Conservation (phyloP, 2,797 vertebrate species). For the Aplochiton taeniatus region DNA sequence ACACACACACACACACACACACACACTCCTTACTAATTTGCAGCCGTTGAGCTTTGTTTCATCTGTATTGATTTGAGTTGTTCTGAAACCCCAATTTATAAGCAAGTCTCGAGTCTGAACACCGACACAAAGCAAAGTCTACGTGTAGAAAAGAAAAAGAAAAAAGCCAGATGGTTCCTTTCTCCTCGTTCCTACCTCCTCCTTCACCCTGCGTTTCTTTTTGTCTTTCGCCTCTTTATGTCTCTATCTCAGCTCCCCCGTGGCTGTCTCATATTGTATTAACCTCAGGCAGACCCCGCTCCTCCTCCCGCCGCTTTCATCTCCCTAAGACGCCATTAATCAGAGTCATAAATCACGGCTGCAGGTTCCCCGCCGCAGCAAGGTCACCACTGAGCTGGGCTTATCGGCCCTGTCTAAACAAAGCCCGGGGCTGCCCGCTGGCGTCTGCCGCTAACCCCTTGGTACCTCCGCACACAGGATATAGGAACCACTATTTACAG, state of each 20-base stretch:
- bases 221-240: background rate
- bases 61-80: background rate
- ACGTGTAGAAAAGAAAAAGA: too few relatives aligned
- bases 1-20: background rate
- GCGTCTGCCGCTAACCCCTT: background rate
- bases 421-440: background rate
- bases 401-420: background rate
- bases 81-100: background rate
- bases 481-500: too few relatives aligned
- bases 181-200: background rate
- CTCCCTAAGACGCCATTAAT: conserved; percentile 12
- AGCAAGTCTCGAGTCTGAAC: too few relatives aligned
- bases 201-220: background rate
- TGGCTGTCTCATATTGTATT: background rate
- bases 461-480: too few relatives aligned
- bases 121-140: too few relatives aligned
- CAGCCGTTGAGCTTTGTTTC: too few relatives aligned
- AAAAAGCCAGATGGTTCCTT: too few relatives aligned
- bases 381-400: background rate
- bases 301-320: conserved; percentile 2
- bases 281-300: background rate
- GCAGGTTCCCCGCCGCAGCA: background rate
- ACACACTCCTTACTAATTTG: too few relatives aligned
- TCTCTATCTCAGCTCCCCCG: background rate
- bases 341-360: conserved; percentile 7